A percentile compares a stretch with the other conserved stretches of the same genome.
These are phyloP conservation scores for Dryas iulia DNA, from an alignment of 1,140 invertebrate genomes.

Conservation along the genomic window DNA sequence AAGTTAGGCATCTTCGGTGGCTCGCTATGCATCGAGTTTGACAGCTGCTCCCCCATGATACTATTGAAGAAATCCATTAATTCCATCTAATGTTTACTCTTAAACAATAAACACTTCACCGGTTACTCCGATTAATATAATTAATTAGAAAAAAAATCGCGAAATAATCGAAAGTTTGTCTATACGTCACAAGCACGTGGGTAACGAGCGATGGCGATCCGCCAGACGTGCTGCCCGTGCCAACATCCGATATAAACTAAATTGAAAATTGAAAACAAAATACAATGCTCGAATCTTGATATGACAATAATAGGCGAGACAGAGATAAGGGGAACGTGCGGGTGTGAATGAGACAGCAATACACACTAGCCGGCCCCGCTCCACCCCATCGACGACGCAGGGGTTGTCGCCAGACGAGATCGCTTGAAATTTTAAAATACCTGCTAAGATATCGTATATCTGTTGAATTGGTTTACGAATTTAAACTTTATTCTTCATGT, in stretches of 20 bases:
- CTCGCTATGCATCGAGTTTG: conserved; percentile 44
- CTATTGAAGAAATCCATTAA: conserved; percentile 67
- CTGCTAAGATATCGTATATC: conserved; percentile 54
- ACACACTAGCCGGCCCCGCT: conserved; percentile 57
- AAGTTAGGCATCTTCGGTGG: conserved; percentile 69
- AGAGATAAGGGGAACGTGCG: conserved; percentile 44
- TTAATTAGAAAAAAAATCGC: conserved; percentile 33
- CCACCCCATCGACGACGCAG: conserved; percentile 66
- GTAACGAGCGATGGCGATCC: conserved; percentile 48
- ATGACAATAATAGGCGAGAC: conserved; percentile 77
- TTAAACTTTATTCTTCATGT: conserved; percentile 44
- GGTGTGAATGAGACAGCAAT: conserved; percentile 47
- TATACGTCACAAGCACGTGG: conserved; percentile 58
- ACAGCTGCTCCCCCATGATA: conserved; percentile 56
- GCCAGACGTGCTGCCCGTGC: conserved; percentile 69
- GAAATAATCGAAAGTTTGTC: conserved; percentile 34
- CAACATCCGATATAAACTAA: conserved; percentile 77
- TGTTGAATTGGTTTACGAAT: conserved; percentile 41
- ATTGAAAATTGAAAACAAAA: conserved; percentile 79
- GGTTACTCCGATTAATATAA: conserved; percentile 17
- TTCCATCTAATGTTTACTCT: conserved; percentile 54
- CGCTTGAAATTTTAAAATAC: conserved; percentile 71
- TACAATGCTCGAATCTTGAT: conserved; percentile 76
- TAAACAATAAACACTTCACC: conserved; percentile 34
- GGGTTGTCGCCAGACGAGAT: conserved; percentile 74